A percentile compares a stretch with the other conserved stretches of the same genome.
phyloP scores from a whole-genome alignment of 1,140 invertebrate genomes.

The Chlorops oryzae region DNA sequence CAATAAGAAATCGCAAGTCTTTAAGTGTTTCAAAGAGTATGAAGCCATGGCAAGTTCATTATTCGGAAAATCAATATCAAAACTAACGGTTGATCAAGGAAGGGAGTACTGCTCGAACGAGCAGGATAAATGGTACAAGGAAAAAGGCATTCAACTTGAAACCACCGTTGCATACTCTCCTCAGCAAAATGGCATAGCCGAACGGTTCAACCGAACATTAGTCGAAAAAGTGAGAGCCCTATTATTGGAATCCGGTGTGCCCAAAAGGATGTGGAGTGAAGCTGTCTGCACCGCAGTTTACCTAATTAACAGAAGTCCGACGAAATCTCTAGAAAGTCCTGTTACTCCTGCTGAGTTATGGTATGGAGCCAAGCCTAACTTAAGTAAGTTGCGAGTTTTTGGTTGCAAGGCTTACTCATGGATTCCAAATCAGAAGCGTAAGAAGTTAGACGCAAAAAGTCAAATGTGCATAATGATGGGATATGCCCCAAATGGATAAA shows the following conservation, averaged over 20 bases:
- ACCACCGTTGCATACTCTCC: constrained; percentile 3
- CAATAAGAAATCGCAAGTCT: constrained; percentile 6
- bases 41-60: no score
- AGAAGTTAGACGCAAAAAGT: constrained; percentile 18
- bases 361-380: constrained; percentile 26
- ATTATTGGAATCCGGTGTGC: constrained; percentile 13
- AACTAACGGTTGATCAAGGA: constrained; percentile 21
- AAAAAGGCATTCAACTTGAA: constrained; percentile 6
- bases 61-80: neutral
- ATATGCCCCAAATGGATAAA: constrained; percentile 27
- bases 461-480: constrained; percentile 19
- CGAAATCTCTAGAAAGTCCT: constrained; percentile 5
- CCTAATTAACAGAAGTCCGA: constrained; percentile 26
- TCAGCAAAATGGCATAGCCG: constrained; percentile 2
- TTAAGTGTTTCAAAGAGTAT: constrained; percentile 1
- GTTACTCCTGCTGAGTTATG: constrained; percentile 34
- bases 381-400: constrained; percentile 29
- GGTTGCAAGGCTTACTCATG: constrained; percentile 23
- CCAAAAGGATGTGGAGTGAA: constrained; percentile 33
- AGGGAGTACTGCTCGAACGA: neutral
- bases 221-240: constrained; percentile 27
- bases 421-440: constrained; percentile 14
- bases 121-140: neutral
- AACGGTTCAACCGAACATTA: constrained; percentile 22
- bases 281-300: constrained; percentile 24